A percentile compares a stretch with the other conserved stretches of the same genome.
Evolutionary conservation across 2,113 vertebrate species (phyloP).

Genomic region (Picathartes gymnocephalus): DNA sequence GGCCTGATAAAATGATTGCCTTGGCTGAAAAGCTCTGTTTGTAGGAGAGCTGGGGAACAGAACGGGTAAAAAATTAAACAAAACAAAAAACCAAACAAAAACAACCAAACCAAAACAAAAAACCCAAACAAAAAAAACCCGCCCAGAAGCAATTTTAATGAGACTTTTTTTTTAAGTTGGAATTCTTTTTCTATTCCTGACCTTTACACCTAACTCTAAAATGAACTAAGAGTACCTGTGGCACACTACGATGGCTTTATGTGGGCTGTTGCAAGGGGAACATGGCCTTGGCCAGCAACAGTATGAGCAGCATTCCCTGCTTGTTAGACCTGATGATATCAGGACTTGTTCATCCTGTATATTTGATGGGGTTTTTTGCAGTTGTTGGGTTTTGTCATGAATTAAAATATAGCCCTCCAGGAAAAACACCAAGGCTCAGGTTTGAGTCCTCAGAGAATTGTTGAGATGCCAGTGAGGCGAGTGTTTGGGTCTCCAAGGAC

Average conservation of each 20-base stretch:
- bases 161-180: not conserved
- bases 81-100: not conserved
- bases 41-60: not conserved
- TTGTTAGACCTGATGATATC: not conserved
- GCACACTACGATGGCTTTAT: rapidly evolving
- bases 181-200: not conserved
- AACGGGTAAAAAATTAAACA: not conserved
- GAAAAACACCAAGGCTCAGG: not conserved
- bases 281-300: not conserved
- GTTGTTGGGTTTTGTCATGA: not conserved
- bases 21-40: not conserved
- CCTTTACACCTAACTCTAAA: not conserved
- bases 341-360: not conserved
- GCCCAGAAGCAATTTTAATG: not conserved
- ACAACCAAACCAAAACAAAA: too few relatives aligned
- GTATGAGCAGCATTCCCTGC: not conserved
- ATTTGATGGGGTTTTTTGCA: not conserved
- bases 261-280: not conserved
- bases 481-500: not conserved
- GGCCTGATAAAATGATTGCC: not conserved
- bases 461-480: not conserved
- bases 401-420: not conserved
- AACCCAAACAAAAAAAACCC: not conserved
- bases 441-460: not conserved
- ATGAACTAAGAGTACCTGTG: not conserved